These are phyloP conservation scores for Hydroisotoma schaefferi DNA, from an alignment of 2,888 invertebrate genomes.

Conservation along the genomic window DNA sequence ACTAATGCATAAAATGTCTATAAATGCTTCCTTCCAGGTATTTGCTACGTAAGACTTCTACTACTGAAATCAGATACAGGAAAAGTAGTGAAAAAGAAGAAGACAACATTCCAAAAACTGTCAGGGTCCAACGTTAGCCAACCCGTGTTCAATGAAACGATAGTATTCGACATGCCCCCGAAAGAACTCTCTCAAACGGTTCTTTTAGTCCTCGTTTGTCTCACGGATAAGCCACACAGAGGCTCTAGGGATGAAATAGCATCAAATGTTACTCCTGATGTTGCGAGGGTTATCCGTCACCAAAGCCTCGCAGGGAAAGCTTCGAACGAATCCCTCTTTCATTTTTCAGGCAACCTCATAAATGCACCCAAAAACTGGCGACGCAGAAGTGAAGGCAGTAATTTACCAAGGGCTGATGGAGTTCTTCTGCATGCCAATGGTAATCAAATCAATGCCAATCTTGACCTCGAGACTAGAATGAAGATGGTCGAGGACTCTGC, in stretches of 20 bases:
- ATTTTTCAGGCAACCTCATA: conserved; percentile 43
- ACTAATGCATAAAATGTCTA: too few relatives aligned
- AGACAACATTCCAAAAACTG: conserved; percentile 49
- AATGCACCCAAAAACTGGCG: conserved; percentile 3
- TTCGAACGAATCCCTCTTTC: conserved; percentile 43
- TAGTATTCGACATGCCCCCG: conserved; percentile 51
- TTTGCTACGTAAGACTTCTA: conserved; percentile 50
- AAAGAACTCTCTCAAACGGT: conserved; percentile 49
- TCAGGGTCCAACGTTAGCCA: conserved; percentile 45
- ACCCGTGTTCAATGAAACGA: conserved; percentile 51
- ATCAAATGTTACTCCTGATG: background rate
- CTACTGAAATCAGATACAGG: conserved; percentile 50
- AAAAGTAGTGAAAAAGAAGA: conserved; percentile 51
- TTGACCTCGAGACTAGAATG: background rate
- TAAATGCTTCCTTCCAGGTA: conserved; percentile 35
- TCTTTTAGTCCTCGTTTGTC: conserved; percentile 49
- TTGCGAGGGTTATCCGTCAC: background rate
- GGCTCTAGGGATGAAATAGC: background rate
- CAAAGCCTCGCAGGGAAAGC: background rate
- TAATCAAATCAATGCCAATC: background rate
- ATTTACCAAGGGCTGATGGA: background rate
- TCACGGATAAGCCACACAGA: conserved; percentile 38
- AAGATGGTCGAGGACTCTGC: background rate
- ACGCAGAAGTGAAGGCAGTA: conserved; percentile 13
- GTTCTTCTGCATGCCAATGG: background rate